Percentiles rank a stretch among this genome's conserved stretches.
Evolutionary conservation across 2,797 vertebrate genomes (phyloP).

Genomic region (Fratercula arctica): DNA sequence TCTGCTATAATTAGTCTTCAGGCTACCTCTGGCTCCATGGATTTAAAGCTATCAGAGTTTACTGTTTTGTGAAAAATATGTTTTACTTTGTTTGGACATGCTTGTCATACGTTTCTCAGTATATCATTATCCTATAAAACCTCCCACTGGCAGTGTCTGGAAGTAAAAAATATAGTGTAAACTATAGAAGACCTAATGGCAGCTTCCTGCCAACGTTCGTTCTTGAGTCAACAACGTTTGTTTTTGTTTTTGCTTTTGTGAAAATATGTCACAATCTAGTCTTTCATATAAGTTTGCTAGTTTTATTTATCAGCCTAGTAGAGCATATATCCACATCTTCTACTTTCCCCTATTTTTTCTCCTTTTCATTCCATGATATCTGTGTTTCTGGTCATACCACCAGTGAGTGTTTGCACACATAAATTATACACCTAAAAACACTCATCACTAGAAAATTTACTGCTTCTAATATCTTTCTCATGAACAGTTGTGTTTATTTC

Average conservation of each 20-base stretch:
- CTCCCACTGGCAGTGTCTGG: conserved; percentile 65
- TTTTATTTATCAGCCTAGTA: conserved; percentile 36
- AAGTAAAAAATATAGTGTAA: conserved; percentile 58
- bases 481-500: conserved; percentile 68
- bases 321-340: conserved; percentile 23
- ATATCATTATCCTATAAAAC: conserved; percentile 67
- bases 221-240: conserved; percentile 39
- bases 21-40: conserved; percentile 33
- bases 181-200: conserved; percentile 54
- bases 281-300: conserved; percentile 30
- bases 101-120: conserved; percentile 66
- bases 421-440: conserved; percentile 62
- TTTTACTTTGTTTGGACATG: conserved; percentile 69
- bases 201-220: conserved; percentile 53
- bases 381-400: conserved; percentile 50
- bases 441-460: conserved; percentile 67
- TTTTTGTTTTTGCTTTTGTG: conserved; percentile 60
- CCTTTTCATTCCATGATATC: conserved; percentile 38
- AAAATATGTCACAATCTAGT: conserved; percentile 51
- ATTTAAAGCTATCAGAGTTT: conserved; percentile 62
- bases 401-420: conserved; percentile 55
- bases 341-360: conserved; percentile 34
- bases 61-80: conserved; percentile 63
- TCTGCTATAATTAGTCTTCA: conserved; percentile 48
- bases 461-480: conserved; percentile 67